Evolutionary conservation across 1,140 invertebrate species (phyloP).

Genomic region (Ctenoplectra terminalis): DNA sequence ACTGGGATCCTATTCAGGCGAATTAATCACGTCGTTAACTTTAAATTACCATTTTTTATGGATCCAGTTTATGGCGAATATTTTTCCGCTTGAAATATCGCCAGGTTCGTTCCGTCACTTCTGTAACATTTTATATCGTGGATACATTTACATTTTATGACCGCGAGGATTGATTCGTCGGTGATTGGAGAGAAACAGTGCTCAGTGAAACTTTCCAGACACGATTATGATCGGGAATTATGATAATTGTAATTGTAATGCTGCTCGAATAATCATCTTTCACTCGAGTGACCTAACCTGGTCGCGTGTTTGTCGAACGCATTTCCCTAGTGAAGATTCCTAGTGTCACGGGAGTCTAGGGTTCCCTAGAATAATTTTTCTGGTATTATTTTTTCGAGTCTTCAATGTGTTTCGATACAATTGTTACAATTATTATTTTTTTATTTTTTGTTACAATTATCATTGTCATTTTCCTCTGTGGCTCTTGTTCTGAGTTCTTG

Average conservation of each 20-base stretch:
- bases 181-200: not conserved
- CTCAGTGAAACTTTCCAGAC: not conserved
- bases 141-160: not conserved
- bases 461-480: too few species aligned
- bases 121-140: not conserved
- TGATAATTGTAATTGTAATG: constrained; percentile 42
- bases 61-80: not conserved
- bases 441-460: too few species aligned
- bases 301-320: constrained; percentile 41
- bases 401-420: too few species aligned
- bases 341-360: not conserved
- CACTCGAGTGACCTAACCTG: not conserved
- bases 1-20: not conserved
- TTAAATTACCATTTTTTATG: not conserved
- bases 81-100: not conserved
- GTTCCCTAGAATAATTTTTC: not conserved
- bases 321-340: not conserved
- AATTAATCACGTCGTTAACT: not conserved
- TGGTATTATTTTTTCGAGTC: too few species aligned
- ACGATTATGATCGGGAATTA: not conserved
- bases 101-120: not conserved
- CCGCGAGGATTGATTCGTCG: not conserved
- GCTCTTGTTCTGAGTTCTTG: too few species aligned
- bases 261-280: constrained; percentile 29
- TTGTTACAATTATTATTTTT: too few species aligned